These are phyloP conservation scores for Acyrthosiphon pisum DNA, from an alignment of 1,140 invertebrate genomes.

Conservation along the genomic window DNA sequence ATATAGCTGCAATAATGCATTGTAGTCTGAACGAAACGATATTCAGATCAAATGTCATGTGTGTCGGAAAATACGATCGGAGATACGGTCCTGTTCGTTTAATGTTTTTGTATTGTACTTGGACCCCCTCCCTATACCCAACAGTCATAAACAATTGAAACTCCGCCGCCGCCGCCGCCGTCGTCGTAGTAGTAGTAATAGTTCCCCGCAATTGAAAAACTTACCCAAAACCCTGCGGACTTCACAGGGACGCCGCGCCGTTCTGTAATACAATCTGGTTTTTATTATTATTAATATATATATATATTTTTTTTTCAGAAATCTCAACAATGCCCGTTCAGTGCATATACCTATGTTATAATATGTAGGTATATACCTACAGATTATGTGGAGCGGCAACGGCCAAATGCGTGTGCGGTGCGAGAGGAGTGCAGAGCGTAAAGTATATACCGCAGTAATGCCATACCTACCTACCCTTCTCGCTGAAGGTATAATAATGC, in stretches of 20 bases:
- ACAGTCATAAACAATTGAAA: constrained; percentile 9
- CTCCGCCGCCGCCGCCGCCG: neutral
- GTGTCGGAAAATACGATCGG: constrained; percentile 13
- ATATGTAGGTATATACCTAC: neutral
- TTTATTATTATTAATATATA: neutral
- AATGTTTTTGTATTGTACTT: constrained; percentile 11
- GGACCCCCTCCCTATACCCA: neutral
- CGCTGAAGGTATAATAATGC: neutral
- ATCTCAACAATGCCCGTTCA: neutral
- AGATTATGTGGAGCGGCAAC: neutral
- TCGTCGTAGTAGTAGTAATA: too few relatives aligned
- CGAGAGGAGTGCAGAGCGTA: neutral
- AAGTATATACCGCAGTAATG: too few relatives aligned
- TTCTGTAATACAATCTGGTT: constrained; percentile 25
- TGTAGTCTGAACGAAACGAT: neutral
- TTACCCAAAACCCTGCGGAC: constrained; percentile 15
- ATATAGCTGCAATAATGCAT: neutral
- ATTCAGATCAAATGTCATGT: constrained; percentile 38
- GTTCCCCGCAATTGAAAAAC: neutral
- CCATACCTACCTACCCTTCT: neutral
- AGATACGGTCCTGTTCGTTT: constrained; percentile 6
- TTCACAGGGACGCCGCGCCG: constrained; percentile 1
- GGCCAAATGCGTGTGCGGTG: neutral
- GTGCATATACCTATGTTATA: too few relatives aligned
- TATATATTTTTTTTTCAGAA: neutral